These are phyloP conservation scores for Myiotriccus ornatus DNA, from an alignment of 2,797 vertebrate species.

Conservation along the genomic window DNA sequence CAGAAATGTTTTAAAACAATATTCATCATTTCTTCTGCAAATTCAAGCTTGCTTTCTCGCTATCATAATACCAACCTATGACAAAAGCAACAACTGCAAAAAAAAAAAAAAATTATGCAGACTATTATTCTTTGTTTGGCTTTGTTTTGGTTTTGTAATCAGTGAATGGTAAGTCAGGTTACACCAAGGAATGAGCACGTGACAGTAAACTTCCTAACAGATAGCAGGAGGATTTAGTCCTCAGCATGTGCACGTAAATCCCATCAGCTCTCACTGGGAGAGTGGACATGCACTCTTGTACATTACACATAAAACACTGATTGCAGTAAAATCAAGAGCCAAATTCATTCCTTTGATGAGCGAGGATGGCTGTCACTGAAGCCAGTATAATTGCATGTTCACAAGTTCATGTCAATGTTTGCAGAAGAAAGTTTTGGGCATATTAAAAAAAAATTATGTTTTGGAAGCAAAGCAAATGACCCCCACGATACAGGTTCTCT, in stretches of 20 bases:
- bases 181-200: neutral
- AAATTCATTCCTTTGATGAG: conserved; percentile 36
- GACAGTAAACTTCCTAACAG: conserved; percentile 28
- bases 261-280: conserved; percentile 32
- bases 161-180: neutral
- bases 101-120: neutral
- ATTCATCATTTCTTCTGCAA: neutral
- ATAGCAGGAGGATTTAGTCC: conserved; percentile 19
- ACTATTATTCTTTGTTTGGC: neutral
- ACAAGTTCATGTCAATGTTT: neutral
- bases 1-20: neutral
- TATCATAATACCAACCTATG: neutral
- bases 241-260: conserved; percentile 35
- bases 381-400: neutral
- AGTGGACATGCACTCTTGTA: neutral
- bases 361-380: neutral
- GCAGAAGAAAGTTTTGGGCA: neutral
- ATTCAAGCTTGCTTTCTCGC: neutral
- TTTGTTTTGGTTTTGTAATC: neutral
- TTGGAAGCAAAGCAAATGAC: conserved; percentile 15
- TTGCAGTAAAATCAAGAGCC: conserved; percentile 57
- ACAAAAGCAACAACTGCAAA: neutral
- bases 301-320: conserved; percentile 35
- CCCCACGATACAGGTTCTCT: neutral
- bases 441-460: neutral